Base-by-base conservation (phyloP, 1,140 invertebrate species). In the Parasteatoda tepidariorum region DNA sequence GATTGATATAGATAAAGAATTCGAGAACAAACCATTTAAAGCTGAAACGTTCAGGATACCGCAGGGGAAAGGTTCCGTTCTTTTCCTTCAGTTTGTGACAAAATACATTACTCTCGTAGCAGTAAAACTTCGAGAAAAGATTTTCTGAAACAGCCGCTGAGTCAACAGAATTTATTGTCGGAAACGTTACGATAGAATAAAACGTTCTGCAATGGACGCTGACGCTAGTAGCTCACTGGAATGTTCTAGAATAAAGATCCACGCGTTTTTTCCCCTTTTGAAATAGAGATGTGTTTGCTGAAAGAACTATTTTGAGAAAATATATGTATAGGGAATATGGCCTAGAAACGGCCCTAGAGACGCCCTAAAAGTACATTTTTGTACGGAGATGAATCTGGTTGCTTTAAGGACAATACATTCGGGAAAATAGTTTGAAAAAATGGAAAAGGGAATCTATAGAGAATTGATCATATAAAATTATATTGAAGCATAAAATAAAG, bases 161-260 rank as follows among this genome's bases (percentile, higher is more conserved):
- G 55, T 61, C 73, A 75, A 75, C 73, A 62, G 73, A 75, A 75
- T 75, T 75, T 75, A 75, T 75, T 75, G 73, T 75, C 57, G 48
- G 38, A 48, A n/a, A 9, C 38, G 38, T 48, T 48, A 48, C 59
- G 15, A 41, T 26, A 48, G 48, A 71, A 71, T 57, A 71, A 38
- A 48, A 22, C 24, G 41, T 22, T 26, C 57, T n/a, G 24, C 7
- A 13, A 59, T 22, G 24, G 24, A 7, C n/a, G 57, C 57, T n/a
- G 57, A 59, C 24, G n/a, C 57, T 26, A 22, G 57, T 59, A n/a
- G 24, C 38, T 48, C 38, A 48, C 38, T 48, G 18, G 9, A 18
- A 18, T 18, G 38, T 48, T 48, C 38, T 13, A 18, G 38, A 48
- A 48, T 48, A 48, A 18, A 48, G 38, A 48, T 48, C 18, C 38